Percentiles rank a stretch among this genome's conserved stretches.
These are phyloP conservation scores for Helostoma temminkii DNA, from an alignment of 2,797 vertebrate species.

Conservation along the genomic window DNA sequence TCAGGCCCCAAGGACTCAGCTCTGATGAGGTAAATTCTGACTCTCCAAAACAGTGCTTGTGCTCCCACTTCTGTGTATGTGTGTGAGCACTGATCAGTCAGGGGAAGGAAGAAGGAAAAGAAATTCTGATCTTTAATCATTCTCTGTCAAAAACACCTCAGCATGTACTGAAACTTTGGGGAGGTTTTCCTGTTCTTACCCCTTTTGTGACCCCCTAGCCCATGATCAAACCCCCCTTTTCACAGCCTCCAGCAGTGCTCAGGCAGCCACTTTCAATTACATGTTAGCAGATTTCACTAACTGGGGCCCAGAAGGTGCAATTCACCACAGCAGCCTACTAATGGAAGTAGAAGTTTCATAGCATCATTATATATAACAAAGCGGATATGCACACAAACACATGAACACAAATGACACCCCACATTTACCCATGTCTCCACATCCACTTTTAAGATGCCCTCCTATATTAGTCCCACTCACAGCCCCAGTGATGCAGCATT, in stretches of 20 bases:
- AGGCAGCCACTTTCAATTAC: conserved; percentile 68
- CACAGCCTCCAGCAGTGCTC: conserved; percentile 50
- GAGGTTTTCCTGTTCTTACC: conserved; percentile 11
- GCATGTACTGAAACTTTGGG: conserved; percentile 29
- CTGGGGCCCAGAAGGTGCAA: conserved; percentile 53
- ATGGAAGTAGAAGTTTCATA: conserved; percentile 35
- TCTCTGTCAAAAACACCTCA: conserved; percentile 32
- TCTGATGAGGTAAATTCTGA: conserved; percentile 66
- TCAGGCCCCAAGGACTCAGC: conserved; percentile 44
- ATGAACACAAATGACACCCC: background rate
- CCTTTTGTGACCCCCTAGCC: conserved; percentile 42
- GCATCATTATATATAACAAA: background rate
- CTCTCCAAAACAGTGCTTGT: conserved; percentile 35
- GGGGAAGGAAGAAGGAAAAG: background rate
- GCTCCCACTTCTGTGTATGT: conserved; percentile 9
- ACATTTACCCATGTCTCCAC: conserved; percentile 27
- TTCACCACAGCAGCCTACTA: background rate
- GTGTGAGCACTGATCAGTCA: conserved; percentile 13
- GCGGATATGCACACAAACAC: background rate
- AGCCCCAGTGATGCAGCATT: conserved; percentile 54
- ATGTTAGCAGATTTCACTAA: conserved; percentile 53
- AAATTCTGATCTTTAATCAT: conserved; percentile 30
- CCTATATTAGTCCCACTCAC: conserved; percentile 43
- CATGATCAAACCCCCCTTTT: conserved; percentile 31
- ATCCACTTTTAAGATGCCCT: conserved; percentile 17